Conservation (phyloP, 2,113 vertebrate genomes). For the Bolborhynchus lineola region DNA sequence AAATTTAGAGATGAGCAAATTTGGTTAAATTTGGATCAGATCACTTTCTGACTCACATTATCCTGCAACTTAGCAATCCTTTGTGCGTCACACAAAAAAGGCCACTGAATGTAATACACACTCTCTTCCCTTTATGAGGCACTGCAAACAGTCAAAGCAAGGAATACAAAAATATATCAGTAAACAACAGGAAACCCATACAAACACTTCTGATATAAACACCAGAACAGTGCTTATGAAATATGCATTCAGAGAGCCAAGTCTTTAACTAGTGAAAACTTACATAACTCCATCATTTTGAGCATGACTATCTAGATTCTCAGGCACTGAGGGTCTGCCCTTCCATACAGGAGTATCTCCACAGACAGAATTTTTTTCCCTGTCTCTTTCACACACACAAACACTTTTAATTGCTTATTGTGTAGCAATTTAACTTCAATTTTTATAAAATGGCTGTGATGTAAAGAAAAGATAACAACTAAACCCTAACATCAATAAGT, state of each 20-base stretch:
- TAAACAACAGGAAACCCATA: not conserved
- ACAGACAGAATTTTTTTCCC: not conserved
- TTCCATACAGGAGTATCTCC: not conserved
- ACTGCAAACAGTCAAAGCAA: not conserved
- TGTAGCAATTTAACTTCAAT: not conserved
- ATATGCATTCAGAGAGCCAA: not conserved
- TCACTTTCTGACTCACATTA: conserved; percentile 40
- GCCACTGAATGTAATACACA: not conserved
- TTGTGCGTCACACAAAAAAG: not conserved
- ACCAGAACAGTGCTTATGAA: not conserved
- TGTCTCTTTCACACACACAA: not conserved
- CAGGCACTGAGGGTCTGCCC: not conserved
- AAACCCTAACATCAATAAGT: not conserved
- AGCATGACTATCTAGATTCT: not conserved
- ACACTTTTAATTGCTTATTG: conserved; percentile 27
- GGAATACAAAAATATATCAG: not conserved
- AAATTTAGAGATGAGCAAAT: conserved; percentile 36
- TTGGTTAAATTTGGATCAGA: conserved; percentile 26
- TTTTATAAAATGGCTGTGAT: not conserved
- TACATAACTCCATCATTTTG: not conserved
- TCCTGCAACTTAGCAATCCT: not conserved
- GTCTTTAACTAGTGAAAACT: not conserved
- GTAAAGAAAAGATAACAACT: not conserved
- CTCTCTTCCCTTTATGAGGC: not conserved
- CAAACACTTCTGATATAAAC: not conserved